phyloP scores from a whole-genome alignment of 2,888 invertebrate genomes.

The Drosophila hamatofila region DNA sequence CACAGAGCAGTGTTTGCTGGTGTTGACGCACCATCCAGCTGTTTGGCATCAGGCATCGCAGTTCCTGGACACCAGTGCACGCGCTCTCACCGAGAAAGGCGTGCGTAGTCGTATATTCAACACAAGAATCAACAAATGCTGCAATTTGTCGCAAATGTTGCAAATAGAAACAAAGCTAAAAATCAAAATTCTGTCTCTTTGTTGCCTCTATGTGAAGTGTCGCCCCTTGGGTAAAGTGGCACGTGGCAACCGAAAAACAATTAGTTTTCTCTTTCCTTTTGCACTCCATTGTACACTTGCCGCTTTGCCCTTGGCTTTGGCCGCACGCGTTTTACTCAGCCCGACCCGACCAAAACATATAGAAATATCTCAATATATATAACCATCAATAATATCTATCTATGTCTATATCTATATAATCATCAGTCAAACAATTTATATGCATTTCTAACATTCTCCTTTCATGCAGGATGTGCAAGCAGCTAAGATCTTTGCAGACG shows the following conservation, averaged over 20 bases:
- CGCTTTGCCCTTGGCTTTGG: conserved; percentile 79
- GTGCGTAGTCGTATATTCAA: conserved; percentile 86
- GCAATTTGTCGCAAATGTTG: conserved; percentile 35
- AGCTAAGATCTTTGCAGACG: conserved; percentile 96
- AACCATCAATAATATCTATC: too few species aligned
- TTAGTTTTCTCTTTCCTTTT: background rate
- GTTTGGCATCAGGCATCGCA: conserved; percentile 99
- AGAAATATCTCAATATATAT: background rate
- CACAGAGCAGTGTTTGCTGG: conserved; percentile 98
- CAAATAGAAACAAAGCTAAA: conserved; percentile 60
- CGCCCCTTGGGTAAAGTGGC: conserved; percentile 70
- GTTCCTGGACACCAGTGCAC: conserved; percentile 97
- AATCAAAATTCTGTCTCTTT: conserved; percentile 59
- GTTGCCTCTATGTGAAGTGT: conserved; percentile 65
- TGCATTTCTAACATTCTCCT: background rate
- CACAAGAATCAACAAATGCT: conserved; percentile 14
- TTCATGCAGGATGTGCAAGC: conserved; percentile 93
- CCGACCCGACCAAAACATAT: background rate
- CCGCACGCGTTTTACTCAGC: conserved; percentile 78
- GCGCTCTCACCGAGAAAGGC: conserved; percentile 97
- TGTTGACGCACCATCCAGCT: conserved; percentile 98
- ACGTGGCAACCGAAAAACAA: conserved; percentile 36
- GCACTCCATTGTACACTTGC: conserved; percentile 70
- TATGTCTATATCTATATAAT: background rate
- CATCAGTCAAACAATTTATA: background rate